Evolutionary conservation across 2,797 vertebrate species (phyloP).

Genomic region (Rhinophrynus dorsalis): DNA sequence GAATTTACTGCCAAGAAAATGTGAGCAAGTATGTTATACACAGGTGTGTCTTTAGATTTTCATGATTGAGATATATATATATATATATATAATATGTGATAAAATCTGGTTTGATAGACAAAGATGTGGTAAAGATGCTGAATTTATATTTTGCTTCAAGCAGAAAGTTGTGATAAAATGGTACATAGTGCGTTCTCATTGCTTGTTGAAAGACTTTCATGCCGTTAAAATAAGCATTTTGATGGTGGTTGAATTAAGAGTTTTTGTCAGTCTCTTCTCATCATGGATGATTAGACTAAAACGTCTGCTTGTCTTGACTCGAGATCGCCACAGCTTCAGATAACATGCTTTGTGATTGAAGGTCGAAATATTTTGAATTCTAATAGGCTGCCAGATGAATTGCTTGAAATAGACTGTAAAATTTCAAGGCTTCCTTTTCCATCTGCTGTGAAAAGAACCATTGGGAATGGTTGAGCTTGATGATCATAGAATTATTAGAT

Average conservation of each 20-base stretch:
- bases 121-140: slow-evolving; percentile 68
- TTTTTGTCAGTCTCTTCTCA: slow-evolving; percentile 99
- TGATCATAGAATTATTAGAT: slow-evolving; percentile 99
- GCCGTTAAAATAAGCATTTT: slow-evolving; percentile 99
- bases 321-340: slow-evolving; percentile 98
- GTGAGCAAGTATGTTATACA: too few species aligned
- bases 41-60: too few species aligned
- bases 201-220: slow-evolving; percentile 91
- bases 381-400: slow-evolving; percentile 99
- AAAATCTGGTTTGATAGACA: too few species aligned
- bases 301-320: slow-evolving; percentile 99
- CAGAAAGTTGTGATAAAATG: slow-evolving; percentile 76
- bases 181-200: slow-evolving; percentile 86
- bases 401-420: slow-evolving; percentile 99
- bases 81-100: too few species aligned
- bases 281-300: slow-evolving; percentile 99
- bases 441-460: slow-evolving; percentile 99
- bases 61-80: too few species aligned
- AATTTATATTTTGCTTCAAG: slow-evolving; percentile 78
- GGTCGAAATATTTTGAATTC: slow-evolving; percentile 99
- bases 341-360: slow-evolving; percentile 99
- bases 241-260: slow-evolving; percentile 96
- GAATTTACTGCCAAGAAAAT: too few species aligned
- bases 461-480: slow-evolving; percentile 98
- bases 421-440: slow-evolving; percentile 95